Evolutionary conservation across 2,888 invertebrate genomes (phyloP).

Genomic region (Reticulitermes lucifugus): DNA sequence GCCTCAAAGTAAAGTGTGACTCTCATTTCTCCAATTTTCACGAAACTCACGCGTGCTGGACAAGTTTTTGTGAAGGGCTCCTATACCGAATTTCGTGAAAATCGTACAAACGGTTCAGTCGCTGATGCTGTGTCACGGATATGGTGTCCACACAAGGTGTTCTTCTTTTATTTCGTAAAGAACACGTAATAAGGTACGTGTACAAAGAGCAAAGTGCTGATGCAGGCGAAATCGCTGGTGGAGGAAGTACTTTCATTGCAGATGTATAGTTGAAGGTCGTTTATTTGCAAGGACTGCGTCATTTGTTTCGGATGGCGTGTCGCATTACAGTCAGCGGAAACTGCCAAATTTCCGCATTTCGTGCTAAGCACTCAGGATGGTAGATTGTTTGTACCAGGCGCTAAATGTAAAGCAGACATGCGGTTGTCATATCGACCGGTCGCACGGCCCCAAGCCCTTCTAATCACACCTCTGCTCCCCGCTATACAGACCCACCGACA

Average conservation of each 20-base stretch:
- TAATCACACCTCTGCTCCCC: neutral
- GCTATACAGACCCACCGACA: neutral
- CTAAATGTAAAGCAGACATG: slow-evolving; percentile 5
- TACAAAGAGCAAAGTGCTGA: no score
- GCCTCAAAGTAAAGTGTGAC: no score
- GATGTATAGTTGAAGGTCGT: neutral
- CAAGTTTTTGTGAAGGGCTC: no score
- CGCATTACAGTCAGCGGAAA: slow-evolving; percentile 3
- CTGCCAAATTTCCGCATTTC: slow-evolving; percentile 42
- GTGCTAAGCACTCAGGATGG: slow-evolving; percentile 18
- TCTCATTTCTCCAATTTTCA: no score
- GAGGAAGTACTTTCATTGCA: neutral
- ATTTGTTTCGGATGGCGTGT: neutral
- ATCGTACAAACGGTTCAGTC: no score
- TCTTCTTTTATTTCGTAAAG: no score
- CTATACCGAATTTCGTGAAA: no score
- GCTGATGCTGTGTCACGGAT: no score
- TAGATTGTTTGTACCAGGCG: slow-evolving; percentile 24
- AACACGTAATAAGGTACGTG: no score
- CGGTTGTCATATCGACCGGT: slow-evolving; percentile 11
- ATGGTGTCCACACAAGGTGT: no score
- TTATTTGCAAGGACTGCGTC: neutral
- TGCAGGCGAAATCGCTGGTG: neutral
- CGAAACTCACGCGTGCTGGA: no score
- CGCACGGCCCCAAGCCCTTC: neutral